Evolutionary conservation across 2,888 invertebrate genomes (phyloP).

Genomic region (Chorisops tibialis): DNA sequence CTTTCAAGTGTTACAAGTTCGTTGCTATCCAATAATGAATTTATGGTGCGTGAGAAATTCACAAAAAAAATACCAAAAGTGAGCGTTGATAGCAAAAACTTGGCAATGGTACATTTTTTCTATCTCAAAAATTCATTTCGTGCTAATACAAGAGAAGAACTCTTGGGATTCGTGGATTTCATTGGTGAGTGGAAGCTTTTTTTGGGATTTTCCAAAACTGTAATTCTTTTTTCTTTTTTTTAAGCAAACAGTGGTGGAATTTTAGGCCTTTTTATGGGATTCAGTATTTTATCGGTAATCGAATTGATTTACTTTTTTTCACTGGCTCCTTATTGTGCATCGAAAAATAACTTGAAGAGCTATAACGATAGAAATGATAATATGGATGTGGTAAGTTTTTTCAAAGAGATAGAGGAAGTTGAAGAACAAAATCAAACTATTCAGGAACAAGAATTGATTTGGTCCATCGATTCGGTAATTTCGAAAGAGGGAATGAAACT

Average conservation of each 20-base stretch:
- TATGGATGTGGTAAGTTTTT: too few species aligned
- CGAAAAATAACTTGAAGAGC: too few species aligned
- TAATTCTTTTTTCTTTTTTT: background rate
- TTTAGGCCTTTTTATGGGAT: constrained; percentile 78
- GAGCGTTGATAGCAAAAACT: constrained; percentile 53
- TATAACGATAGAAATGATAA: too few species aligned
- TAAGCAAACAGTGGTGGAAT: constrained; percentile 80
- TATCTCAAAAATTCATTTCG: constrained; percentile 69
- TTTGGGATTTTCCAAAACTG: too few species aligned
- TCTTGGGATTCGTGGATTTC: constrained; percentile 77
- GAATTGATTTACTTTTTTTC: constrained; percentile 71
- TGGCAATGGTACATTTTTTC: constrained; percentile 70
- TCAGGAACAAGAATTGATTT: too few species aligned
- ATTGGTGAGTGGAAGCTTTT: constrained; percentile 58
- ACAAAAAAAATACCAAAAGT: constrained; percentile 24
- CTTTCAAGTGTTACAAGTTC: constrained; percentile 59
- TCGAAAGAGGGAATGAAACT: too few species aligned
- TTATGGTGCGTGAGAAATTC: constrained; percentile 31
- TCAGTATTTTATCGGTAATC: constrained; percentile 75
- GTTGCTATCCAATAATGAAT: constrained; percentile 51
- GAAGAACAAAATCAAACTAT: too few species aligned
- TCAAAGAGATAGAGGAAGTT: too few species aligned
- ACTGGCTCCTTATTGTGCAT: constrained; percentile 7
- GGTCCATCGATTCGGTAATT: too few species aligned
- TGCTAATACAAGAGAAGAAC: constrained; percentile 68